Conservation (phyloP, 30 jellyfish, hydroid and myxozoan genomes). For the Aurelia sp. region DNA sequence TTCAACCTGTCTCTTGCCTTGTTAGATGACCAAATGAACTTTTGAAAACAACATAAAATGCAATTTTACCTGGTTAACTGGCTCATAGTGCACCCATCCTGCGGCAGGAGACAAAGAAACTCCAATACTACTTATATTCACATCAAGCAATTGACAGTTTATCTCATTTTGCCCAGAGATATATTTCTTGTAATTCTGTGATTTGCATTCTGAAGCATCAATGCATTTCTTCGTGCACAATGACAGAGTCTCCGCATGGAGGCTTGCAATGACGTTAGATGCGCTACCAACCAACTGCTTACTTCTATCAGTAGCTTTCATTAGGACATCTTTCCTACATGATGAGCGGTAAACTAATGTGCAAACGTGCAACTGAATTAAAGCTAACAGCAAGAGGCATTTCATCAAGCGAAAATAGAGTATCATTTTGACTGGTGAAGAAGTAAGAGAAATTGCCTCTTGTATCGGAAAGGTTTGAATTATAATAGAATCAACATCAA, state of each 20-base stretch:
- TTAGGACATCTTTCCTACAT: neutral
- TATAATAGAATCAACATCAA: no score
- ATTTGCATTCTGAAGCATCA: neutral
- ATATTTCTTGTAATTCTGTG: neutral
- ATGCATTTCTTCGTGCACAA: neutral
- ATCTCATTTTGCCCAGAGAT: neutral
- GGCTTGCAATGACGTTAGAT: neutral
- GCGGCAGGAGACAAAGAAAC: neutral
- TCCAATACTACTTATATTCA: neutral
- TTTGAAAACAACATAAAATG: neutral
- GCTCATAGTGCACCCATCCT: constrained; percentile 2
- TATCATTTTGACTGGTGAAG: no score
- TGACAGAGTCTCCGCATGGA: neutral
- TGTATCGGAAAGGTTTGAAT: no score
- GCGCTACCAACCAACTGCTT: neutral
- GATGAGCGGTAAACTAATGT: neutral
- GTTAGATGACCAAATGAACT: no score
- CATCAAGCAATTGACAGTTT: neutral
- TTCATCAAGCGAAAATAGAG: no score
- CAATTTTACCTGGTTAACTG: neutral
- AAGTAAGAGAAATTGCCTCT: no score
- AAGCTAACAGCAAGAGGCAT: no score
- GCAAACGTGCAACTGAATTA: no score
- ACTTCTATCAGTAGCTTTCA: neutral
- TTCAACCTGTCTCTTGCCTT: no score